Evolutionary conservation across 2,113 vertebrate genomes (phyloP), one percentile per base, ranked within the genome.

Genomic region (Columbina picui): DNA sequence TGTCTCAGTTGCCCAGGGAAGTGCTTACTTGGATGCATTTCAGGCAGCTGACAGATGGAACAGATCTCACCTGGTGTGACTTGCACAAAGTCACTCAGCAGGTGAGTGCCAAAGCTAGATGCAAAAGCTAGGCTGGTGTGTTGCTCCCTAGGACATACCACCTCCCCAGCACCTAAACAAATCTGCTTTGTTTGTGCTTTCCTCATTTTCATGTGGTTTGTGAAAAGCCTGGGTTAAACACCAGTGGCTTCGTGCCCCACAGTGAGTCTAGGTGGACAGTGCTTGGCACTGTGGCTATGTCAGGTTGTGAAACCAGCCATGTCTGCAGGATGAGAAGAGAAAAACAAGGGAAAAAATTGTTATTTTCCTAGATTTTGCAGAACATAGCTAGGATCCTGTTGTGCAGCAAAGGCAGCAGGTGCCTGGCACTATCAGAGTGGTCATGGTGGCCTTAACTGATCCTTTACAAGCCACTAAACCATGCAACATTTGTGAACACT

Each of bases 401-500:
- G 47, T 70, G 21, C 14, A 78, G 43, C 56, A 78, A 91, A 60
- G 60, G 38, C 81, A 78, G 71, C 47, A 65, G 69, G 84, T 87
- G 32, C 60, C 34, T 87, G 84, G 43, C 32, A 29, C n/a, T 52
- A 25, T 78, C 22, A 65, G 34, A 78, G 43, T 94, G 77, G 73
- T 76, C 61, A 49, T 34, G 67, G 76, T 89, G 77, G 91, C 69
- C 80, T 78, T 78, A 92, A 87, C 52, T 0, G 0, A 26, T 71
- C 64, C 43, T 78, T 52, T 70, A 49, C 15, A 91, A 95, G 61
- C 39, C 43, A 36, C 73, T 73, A 79, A 91, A 64, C 49, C 77
- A 89, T 32, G 38, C 27, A 77, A 69, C 55, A 49, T 84, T 95
- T 95, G 39, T 55, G 93, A 96, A n/a, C 15, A 1, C 74, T 89